phyloP scores from a whole-genome alignment of 35 echinoderm and acorn worm genomes.

The Lytechinus variegatus region DNA sequence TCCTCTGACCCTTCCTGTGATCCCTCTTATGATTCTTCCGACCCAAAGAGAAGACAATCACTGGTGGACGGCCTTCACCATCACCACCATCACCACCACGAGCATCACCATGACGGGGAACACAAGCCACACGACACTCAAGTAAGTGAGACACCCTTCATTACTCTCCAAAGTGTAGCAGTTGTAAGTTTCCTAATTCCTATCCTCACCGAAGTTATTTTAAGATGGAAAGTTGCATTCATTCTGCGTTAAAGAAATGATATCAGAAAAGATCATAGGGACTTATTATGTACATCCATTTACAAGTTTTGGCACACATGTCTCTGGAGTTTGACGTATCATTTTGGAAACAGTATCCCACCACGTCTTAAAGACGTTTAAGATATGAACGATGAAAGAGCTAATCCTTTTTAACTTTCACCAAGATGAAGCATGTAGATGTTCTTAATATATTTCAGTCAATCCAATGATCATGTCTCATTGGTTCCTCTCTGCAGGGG shows the following conservation, averaged over 20 bases:
- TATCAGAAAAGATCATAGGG: background rate
- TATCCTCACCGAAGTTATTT: too few species aligned
- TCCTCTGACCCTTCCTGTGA: slow-evolving; percentile 52
- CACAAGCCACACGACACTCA: background rate
- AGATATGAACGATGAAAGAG: too few species aligned
- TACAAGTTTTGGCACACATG: too few species aligned
- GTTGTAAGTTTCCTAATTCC: too few species aligned
- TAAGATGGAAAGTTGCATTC: background rate
- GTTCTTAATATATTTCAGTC: too few species aligned
- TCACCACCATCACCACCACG: slow-evolving; percentile 16
- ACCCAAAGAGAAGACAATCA: slow-evolving; percentile 60
- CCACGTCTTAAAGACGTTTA: too few species aligned
- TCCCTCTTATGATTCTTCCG: slow-evolving; percentile 62
- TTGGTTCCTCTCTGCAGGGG: background rate
- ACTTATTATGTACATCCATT: background rate
- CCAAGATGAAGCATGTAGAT: too few species aligned
- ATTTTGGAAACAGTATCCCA: too few species aligned
- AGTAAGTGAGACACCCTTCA: background rate
- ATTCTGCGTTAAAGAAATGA: background rate
- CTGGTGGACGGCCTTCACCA: slow-evolving; percentile 67
- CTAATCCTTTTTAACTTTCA: too few species aligned
- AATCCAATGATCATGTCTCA: background rate
- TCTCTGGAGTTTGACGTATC: too few species aligned
- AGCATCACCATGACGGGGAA: background rate
- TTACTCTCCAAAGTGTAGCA: too few species aligned